Evolutionary conservation across 1,140 invertebrate species (phyloP), one percentile per base, ranked within the genome.

Genomic region (Eulimnadia texana): DNA sequence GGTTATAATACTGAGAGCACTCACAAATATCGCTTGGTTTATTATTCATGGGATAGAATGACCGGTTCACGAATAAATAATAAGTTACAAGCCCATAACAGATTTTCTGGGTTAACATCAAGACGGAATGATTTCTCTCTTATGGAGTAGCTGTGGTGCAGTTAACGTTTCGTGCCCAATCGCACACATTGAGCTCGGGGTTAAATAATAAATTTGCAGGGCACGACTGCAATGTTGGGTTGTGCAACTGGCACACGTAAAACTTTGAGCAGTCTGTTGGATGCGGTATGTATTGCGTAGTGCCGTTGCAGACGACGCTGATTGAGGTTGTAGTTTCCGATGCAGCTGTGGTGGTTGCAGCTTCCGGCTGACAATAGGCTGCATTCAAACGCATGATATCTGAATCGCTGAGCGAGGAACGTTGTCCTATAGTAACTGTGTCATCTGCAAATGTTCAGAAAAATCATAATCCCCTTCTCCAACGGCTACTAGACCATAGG

Each of bases 371-470:
- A 27, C 42, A 2, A 58, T 58, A 58, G 28, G 23, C 24, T 20
- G 55, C 55, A 16, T 58, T 58, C n/a, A 58, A 29, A 11, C 42
- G 28, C 20, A 22, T 27, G 27, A 58, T 58, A 58, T 58, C 55
- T 33, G 28, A 33, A 16, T 58, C 55, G 55, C 55, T 58, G 28
- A 58, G 42, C 2, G 27, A 27, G 22, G 42, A 33, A 58, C 55
- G 55, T 20, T 58, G 55, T 33, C 55, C 55, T 13, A 58, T 58
- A 16, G 23, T 10, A 27, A 58, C 55, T 22, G 19, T 22, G 55
- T 25, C 55, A 23, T 10, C 42, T 33, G 6, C 23, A 58, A 54
- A 54, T 13, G 20, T 54, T 54, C n/a, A n/a, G n/a, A n/a, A n/a
- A n/a, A n/a, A n/a, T n/a, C n/a, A n/a, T n/a, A n/a, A n/a, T n/a